These are phyloP conservation scores for Ephestia elutella DNA, from an alignment of 1,140 invertebrate genomes.

Conservation along the genomic window DNA sequence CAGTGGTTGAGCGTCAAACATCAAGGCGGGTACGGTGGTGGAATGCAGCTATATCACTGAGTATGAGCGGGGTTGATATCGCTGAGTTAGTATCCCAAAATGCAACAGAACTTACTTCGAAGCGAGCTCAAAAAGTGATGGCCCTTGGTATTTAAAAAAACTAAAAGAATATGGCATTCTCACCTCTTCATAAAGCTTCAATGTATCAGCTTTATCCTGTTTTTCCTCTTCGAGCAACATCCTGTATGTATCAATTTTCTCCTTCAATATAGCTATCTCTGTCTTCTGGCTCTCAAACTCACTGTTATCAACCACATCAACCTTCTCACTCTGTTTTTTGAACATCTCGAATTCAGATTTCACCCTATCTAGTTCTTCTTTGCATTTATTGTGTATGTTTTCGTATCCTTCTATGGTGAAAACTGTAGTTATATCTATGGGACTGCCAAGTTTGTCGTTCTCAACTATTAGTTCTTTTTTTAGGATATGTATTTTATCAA, in stretches of 20 bases:
- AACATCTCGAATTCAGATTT: slow-evolving; percentile 56
- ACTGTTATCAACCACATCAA: slow-evolving; percentile 34
- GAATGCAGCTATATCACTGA: no score
- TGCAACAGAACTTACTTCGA: no score
- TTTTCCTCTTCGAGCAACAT: slow-evolving; percentile 56
- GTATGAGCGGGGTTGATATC: no score
- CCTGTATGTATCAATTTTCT: slow-evolving; percentile 69
- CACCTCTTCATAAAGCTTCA: slow-evolving; percentile 77
- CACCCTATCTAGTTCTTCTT: slow-evolving; percentile 61
- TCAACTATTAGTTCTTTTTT: slow-evolving; percentile 74
- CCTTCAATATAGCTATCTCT: slow-evolving; percentile 78
- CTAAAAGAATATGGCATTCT: no score
- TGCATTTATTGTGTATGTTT: slow-evolving; percentile 57
- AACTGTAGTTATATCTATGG: slow-evolving; percentile 72
- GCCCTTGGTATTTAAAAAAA: no score
- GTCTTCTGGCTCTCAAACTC: slow-evolving; percentile 73
- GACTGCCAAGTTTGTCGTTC: slow-evolving; percentile 73
- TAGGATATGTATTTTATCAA: slow-evolving; percentile 75
- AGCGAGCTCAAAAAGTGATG: no score
- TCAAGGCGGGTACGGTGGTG: no score
- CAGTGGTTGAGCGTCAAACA: no score
- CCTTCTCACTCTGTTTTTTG: slow-evolving; percentile 37
- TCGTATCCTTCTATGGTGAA: slow-evolving; percentile 68
- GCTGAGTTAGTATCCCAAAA: no score
- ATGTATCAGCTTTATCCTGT: slow-evolving; percentile 78